phyloP scores from a whole-genome alignment of 2,797 vertebrate species.

The Lithobates pipiens region DNA sequence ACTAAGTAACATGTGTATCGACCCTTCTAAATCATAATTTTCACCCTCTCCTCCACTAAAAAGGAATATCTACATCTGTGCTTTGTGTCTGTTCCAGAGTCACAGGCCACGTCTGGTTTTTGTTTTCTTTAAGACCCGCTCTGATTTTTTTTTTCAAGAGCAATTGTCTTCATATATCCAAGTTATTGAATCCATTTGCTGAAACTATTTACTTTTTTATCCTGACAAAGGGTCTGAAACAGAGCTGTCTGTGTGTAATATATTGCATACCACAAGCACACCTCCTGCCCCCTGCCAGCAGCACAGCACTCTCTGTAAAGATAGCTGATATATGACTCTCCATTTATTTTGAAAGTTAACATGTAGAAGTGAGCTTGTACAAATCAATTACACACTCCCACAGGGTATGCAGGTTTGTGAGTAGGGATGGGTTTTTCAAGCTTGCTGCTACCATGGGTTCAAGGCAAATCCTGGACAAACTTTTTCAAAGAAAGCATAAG shows the following conservation, averaged over 20 bases:
- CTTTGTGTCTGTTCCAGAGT: slow-evolving; percentile 19
- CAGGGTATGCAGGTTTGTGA: slow-evolving; percentile 6
- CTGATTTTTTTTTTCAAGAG: slow-evolving; percentile 24
- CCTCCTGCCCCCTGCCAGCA: slow-evolving; percentile 20
- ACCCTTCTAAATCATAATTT: slow-evolving; percentile 3
- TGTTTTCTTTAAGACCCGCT: slow-evolving; percentile 26
- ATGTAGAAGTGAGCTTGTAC: slow-evolving; percentile 31
- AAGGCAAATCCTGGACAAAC: too few relatives aligned
- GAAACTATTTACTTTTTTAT: slow-evolving; percentile 8
- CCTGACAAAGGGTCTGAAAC: slow-evolving; percentile 31
- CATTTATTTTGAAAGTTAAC: slow-evolving; percentile 26
- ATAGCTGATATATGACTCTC: slow-evolving; percentile 23
- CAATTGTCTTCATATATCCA: slow-evolving; percentile 42
- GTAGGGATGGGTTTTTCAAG: too few relatives aligned
- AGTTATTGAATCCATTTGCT: slow-evolving; percentile 48
- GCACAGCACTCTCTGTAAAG: slow-evolving; percentile 1
- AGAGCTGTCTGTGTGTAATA: slow-evolving; percentile 42
- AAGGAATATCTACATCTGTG: slow-evolving; percentile 18
- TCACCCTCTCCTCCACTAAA: not conserved
- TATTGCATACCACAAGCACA: not conserved
- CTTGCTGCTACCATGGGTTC: too few relatives aligned
- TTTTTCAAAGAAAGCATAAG: too few relatives aligned
- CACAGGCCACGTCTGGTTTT: slow-evolving; percentile 41
- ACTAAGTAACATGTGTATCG: not conserved
- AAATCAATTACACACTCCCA: slow-evolving; percentile 47